Conservation (phyloP, 2,113 vertebrate genomes). For the Lagopus muta region DNA sequence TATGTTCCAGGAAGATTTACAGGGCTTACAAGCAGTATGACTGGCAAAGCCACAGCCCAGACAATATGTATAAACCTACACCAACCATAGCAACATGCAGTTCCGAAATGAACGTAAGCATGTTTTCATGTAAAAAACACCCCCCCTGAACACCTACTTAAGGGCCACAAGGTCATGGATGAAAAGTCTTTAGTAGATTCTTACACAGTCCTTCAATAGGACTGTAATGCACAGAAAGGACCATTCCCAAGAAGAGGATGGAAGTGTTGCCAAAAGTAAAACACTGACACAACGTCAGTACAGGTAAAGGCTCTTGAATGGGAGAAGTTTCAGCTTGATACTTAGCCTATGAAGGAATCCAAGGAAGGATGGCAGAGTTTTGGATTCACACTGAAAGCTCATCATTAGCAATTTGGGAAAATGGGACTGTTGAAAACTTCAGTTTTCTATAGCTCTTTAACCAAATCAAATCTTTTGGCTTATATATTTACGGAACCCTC, state of each 20-base stretch:
- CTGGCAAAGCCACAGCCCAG: background rate
- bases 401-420: background rate
- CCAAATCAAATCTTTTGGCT: background rate
- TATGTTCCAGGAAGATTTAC: background rate
- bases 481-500: background rate
- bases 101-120: background rate
- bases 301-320: background rate
- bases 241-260: background rate
- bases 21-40: rapidly evolving
- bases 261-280: background rate
- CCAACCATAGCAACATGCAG: background rate
- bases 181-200: background rate
- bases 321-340: background rate
- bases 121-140: background rate
- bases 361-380: background rate
- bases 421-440: background rate
- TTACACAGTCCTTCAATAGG: background rate
- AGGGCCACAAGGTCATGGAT: rapidly evolving
- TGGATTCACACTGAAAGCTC: background rate
- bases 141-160: background rate
- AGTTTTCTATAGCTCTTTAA: background rate
- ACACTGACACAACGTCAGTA: background rate
- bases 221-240: background rate
- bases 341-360: background rate
- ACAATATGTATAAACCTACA: background rate